Base-by-base conservation (phyloP, 2,888 invertebrate species). In the Oligia fasciuncula region DNA sequence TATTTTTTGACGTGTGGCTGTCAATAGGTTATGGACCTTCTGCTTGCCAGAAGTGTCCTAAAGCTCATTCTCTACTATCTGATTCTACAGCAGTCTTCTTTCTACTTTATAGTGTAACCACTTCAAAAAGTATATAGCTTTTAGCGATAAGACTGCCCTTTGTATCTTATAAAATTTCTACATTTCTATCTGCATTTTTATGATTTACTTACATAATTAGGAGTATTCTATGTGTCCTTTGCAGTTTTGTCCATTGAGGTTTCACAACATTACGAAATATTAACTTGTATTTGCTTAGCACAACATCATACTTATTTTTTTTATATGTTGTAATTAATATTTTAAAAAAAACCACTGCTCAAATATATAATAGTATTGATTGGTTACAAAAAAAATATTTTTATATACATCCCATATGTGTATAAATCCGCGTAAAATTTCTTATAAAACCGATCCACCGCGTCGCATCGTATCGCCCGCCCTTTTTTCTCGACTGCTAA, bases 241-340 rank as follows among this genome's bases (percentile, higher is more conserved):
- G n/a, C 9, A 1, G 46, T 17, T 17, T 76, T 19, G 19, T 23
- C 5, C 40, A 40, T 57, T 54, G 51, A 9, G 13, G 49, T 67
- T 81, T 35, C 75, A 81, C 66, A 81, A 74, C 9, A n/a, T 51
- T 51, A 67, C 17, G 8, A 43, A 75, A 80, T 51, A 43, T 57
- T 70, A 29, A 43, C 35, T n/a, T 73, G 0, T 46, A 11, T 54
- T 57, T 43, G 17, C 43, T 19, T 13, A 65, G 29, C 23, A 54
- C 9, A 19, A n/a, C 23, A 11, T 29, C 23, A 29, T 35, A 43
- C 19, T n/a, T 43, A 14, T 17, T 66, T 80, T 80, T 19, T 65
- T 11, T 17, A 72, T 13, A 23, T 29, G 4, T 29, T 73, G 14
- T 51, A 14, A 8, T 0, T 0, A 43, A 66, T 35, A 66, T 43